phyloP scores from a whole-genome alignment of 2,797 vertebrate species.

The Cryptoprocta ferox region DNA sequence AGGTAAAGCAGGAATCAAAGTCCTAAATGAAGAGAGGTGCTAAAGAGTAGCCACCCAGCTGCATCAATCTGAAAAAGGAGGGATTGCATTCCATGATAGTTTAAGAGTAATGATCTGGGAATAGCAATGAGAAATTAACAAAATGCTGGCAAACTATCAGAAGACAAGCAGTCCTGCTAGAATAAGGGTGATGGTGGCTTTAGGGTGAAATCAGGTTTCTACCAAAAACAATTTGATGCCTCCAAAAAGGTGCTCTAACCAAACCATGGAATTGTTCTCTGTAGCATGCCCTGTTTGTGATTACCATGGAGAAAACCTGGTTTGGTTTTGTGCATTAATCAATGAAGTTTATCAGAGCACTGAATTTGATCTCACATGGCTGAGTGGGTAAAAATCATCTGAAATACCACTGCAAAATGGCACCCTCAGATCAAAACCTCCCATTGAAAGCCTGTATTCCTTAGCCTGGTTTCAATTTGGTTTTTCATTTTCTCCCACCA shows the following conservation, averaged over 20 bases:
- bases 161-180: not conserved
- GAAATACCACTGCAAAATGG: not conserved
- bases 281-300: not conserved
- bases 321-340: not conserved
- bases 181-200: not conserved
- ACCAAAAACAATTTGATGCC: not conserved
- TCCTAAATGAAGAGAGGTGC: not conserved
- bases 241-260: not conserved
- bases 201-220: not conserved
- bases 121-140: not conserved
- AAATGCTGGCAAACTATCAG: constrained; percentile 14
- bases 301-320: not conserved
- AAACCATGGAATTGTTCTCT: not conserved
- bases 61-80: not conserved
- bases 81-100: not conserved
- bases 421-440: constrained; percentile 16
- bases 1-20: not conserved
- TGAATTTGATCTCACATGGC: not conserved
- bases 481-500: not conserved
- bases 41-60: not conserved
- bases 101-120: not conserved
- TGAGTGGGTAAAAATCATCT: constrained; percentile 7
- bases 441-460: not conserved
- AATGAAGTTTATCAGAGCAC: not conserved
- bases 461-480: not conserved